A percentile compares a stretch with the other conserved stretches of the same genome.
Conservation (phyloP, 2,113 vertebrate species). For the Ceratotherium simum region DNA sequence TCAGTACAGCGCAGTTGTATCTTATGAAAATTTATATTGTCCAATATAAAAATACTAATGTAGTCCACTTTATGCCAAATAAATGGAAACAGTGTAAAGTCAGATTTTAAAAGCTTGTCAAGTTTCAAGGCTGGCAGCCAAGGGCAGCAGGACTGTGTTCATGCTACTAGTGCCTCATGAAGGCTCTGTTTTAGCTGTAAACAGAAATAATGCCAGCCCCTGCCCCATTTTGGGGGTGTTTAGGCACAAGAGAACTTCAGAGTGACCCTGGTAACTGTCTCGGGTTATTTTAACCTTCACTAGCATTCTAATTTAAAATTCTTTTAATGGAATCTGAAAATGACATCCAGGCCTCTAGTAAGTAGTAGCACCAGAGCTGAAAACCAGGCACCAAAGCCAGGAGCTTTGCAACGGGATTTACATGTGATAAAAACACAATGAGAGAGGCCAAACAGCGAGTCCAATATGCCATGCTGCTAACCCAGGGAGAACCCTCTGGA, state of each 20-base stretch:
- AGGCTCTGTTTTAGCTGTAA: not conserved
- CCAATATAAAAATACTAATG: not conserved
- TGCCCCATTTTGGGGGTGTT: too few species aligned
- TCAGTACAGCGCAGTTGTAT: not conserved
- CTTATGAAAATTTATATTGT: not conserved
- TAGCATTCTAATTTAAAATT: not conserved
- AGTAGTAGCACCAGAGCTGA: not conserved
- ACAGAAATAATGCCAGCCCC: not conserved
- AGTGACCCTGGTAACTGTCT: not conserved
- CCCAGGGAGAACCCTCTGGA: not conserved
- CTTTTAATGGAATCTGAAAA: not conserved
- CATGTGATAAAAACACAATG: not conserved
- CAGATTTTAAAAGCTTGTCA: slow-evolving; percentile 14
- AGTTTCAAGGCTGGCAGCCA: not conserved
- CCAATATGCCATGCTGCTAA: not conserved
- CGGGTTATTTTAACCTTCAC: not conserved
- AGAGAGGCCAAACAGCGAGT: not conserved
- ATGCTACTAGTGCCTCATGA: accelerated
- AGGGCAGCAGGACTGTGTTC: not conserved
- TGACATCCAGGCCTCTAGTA: not conserved
- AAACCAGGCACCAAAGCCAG: not conserved
- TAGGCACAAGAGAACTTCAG: not conserved
- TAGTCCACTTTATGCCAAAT: not conserved
- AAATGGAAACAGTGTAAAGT: slow-evolving; percentile 10
- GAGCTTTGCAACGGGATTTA: not conserved